Conservation (phyloP, 2,797 vertebrate genomes). For the Mycteria americana region DNA sequence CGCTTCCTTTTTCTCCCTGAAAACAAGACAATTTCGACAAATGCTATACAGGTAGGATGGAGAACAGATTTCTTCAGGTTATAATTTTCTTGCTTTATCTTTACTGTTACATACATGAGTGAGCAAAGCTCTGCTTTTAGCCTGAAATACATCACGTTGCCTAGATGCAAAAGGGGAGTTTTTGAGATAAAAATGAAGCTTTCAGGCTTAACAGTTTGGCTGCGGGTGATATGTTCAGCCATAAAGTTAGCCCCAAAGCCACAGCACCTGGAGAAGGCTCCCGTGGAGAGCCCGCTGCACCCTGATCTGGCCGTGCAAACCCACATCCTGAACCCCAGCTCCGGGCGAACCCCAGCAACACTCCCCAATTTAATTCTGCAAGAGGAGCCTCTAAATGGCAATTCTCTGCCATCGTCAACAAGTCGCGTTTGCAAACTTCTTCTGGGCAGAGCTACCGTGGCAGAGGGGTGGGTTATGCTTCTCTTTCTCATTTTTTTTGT, state of each 20-base stretch:
- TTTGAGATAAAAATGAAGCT: not conserved
- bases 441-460: not conserved
- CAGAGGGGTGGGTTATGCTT: too few relatives aligned
- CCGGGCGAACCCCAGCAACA: not conserved
- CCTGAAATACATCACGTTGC: not conserved
- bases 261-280: fast-evolving
- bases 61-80: not conserved
- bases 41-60: not conserved
- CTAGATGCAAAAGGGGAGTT: not conserved
- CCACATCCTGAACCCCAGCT: not conserved
- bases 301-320: not conserved
- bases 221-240: not conserved
- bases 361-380: not conserved
- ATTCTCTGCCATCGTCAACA: not conserved
- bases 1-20: slow-evolving; percentile 83
- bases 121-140: not conserved
- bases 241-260: not conserved
- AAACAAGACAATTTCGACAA: not conserved
- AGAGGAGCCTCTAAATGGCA: not conserved
- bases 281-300: fast-evolving
- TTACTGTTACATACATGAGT: not conserved
- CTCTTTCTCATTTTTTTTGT: not conserved
- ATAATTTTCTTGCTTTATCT: not conserved
- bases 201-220: not conserved
- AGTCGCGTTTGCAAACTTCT: fast-evolving